phyloP scores from a whole-genome alignment of 2,888 invertebrate species.

The Tiliacea citrago region DNA sequence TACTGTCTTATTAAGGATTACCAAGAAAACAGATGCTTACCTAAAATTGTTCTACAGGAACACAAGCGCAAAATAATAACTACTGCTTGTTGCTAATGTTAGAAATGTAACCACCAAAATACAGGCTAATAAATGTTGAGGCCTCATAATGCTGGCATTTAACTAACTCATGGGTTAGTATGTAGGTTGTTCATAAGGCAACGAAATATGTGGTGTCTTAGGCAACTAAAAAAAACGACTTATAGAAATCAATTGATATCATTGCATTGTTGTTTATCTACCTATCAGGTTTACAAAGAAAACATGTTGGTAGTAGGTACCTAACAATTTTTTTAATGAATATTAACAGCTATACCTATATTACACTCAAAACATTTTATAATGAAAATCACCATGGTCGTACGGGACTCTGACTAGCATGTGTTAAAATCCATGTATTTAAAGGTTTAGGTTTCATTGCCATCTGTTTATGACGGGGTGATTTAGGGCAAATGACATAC shows the following conservation, averaged over 20 bases:
- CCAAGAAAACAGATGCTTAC: too few species aligned
- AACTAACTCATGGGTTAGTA: too few species aligned
- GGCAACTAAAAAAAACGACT: not conserved
- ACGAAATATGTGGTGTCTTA: not conserved
- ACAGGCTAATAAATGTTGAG: not conserved
- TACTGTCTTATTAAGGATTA: too few species aligned
- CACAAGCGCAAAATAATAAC: not conserved
- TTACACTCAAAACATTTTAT: constrained; percentile 7
- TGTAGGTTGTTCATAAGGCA: not conserved
- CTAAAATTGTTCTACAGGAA: too few species aligned
- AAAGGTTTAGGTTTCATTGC: constrained; percentile 92
- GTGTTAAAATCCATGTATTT: constrained; percentile 94
- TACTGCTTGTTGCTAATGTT: not conserved
- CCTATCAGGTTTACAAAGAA: constrained; percentile 13
- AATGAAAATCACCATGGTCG: constrained; percentile 82
- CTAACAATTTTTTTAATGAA: constrained; percentile 29
- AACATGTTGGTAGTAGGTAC: not conserved
- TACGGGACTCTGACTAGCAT: constrained; percentile 92
- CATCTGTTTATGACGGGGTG: constrained; percentile 96
- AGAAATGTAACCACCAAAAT: not conserved
- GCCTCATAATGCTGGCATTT: not conserved
- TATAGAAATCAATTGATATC: not conserved
- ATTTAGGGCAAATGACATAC: constrained; percentile 94
- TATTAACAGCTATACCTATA: constrained; percentile 24
- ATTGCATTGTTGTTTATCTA: not conserved